Conservation (phyloP, 2,797 vertebrate species). For the Myotis planiceps region DNA sequence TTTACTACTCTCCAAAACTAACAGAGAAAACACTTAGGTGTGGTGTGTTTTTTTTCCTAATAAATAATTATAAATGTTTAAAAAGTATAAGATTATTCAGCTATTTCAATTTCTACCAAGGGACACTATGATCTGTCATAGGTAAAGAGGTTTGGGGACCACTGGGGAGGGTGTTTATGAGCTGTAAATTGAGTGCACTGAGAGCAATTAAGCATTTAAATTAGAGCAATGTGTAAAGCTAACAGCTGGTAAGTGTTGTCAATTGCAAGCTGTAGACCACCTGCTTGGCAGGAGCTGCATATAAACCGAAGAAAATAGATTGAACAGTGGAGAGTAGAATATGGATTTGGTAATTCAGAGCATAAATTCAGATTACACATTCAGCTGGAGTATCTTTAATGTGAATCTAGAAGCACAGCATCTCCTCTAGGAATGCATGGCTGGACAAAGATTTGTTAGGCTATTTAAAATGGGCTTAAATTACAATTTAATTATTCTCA, state of each 20-base stretch:
- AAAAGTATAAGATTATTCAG: conserved; percentile 47
- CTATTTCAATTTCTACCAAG: conserved; percentile 55
- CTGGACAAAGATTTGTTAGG: conserved; percentile 48
- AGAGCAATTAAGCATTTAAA: conserved; percentile 74
- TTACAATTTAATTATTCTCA: conserved; percentile 43
- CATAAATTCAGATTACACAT: conserved; percentile 51
- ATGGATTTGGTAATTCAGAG: conserved; percentile 50
- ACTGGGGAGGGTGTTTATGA: conserved; percentile 53
- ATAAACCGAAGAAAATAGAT: conserved; percentile 57
- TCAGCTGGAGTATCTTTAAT: conserved; percentile 16
- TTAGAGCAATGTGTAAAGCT: conserved; percentile 57
- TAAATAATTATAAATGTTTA: conserved; percentile 40
- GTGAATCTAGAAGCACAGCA: background rate
- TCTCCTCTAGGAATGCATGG: conserved; percentile 45
- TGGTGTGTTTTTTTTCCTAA: background rate
- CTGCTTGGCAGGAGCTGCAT: conserved; percentile 64
- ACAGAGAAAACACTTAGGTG: conserved; percentile 17
- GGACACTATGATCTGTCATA: conserved; percentile 19
- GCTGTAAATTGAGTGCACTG: conserved; percentile 49
- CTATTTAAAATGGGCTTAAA: conserved; percentile 52
- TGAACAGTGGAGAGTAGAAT: background rate
- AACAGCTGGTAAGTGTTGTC: conserved; percentile 72
- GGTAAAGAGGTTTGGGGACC: conserved; percentile 33
- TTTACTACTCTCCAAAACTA: conserved; percentile 32
- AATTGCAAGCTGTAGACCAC: conserved; percentile 48